phyloP scores from a whole-genome alignment of 2,888 invertebrate species.

The Yponomeuta evonymella region DNA sequence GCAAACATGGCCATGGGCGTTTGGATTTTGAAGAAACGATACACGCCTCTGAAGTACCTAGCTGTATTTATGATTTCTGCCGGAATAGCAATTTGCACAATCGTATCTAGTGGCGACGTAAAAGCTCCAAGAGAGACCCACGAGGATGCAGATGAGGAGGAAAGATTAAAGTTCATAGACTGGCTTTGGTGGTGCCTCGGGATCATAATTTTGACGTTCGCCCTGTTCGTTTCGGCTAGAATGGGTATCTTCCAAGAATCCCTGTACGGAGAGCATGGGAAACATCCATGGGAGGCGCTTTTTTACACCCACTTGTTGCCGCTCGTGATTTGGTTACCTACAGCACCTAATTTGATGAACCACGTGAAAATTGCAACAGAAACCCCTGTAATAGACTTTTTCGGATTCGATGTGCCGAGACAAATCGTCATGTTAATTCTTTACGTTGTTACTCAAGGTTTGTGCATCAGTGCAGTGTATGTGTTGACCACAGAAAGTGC shows the following conservation, averaged over 20 bases:
- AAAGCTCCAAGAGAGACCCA: slow-evolving; percentile 70
- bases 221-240: slow-evolving; percentile 93
- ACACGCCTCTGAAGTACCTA: slow-evolving; percentile 88
- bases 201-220: slow-evolving; percentile 88
- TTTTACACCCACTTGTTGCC: slow-evolving; percentile 94
- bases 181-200: slow-evolving; percentile 82
- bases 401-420: slow-evolving; percentile 81
- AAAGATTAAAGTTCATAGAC: slow-evolving; percentile 56
- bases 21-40: slow-evolving; percentile 88
- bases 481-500: slow-evolving; percentile 95
- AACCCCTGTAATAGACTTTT: slow-evolving; percentile 78
- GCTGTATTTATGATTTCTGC: slow-evolving; percentile 94
- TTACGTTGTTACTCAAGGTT: slow-evolving; percentile 91
- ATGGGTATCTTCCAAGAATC: slow-evolving; percentile 98
- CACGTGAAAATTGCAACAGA: slow-evolving; percentile 84
- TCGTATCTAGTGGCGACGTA: slow-evolving; percentile 87
- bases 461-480: slow-evolving; percentile 97
- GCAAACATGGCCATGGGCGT: slow-evolving; percentile 98
- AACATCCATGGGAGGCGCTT: slow-evolving; percentile 92
- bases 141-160: slow-evolving; percentile 58
- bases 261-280: slow-evolving; percentile 88
- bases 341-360: slow-evolving; percentile 84
- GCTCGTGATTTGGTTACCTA: slow-evolving; percentile 90
- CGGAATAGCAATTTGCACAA: slow-evolving; percentile 94
- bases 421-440: slow-evolving; percentile 86